Percentiles rank a stretch among this genome's conserved stretches.
Evolutionary conservation across 2,113 vertebrate species (phyloP).

Genomic region (Actenoides lindsayi): DNA sequence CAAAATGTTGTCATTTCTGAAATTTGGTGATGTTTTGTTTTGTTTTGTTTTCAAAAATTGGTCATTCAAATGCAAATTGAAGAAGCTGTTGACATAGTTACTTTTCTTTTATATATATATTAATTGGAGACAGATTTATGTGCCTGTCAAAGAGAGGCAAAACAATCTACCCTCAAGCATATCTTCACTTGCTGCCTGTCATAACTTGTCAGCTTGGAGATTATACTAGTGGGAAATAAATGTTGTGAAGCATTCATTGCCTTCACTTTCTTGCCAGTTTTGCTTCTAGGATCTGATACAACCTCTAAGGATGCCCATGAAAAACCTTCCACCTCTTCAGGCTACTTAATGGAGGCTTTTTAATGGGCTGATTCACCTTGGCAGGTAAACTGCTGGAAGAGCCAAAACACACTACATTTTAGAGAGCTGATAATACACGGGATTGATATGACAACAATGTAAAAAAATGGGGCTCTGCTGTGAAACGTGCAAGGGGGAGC

Average conservation of each 20-base stretch:
- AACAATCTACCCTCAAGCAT: background rate
- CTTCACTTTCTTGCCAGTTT: background rate
- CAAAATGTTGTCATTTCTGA: too few species aligned
- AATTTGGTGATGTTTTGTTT: too few species aligned
- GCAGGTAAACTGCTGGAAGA: background rate
- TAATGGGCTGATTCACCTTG: background rate
- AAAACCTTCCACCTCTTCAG: background rate
- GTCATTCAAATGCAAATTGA: slow-evolving; percentile 9
- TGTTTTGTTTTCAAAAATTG: background rate
- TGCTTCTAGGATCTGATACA: background rate
- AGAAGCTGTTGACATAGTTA: background rate
- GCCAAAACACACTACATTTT: background rate
- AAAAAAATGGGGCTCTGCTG: background rate
- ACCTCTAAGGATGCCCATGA: background rate
- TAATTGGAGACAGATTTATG: background rate
- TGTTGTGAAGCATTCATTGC: background rate
- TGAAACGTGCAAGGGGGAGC: background rate
- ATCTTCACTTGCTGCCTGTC: background rate
- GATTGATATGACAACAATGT: background rate
- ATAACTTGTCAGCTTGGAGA: background rate
- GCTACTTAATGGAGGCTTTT: background rate
- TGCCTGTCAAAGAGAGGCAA: background rate
- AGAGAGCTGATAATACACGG: background rate
- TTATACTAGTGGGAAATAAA: background rate
- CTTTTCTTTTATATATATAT: background rate